A percentile compares a stretch with the other conserved stretches of the same genome.
These are phyloP conservation scores for Rhagoletis pomonella DNA, from an alignment of 1,140 invertebrate species.

Conservation along the genomic window DNA sequence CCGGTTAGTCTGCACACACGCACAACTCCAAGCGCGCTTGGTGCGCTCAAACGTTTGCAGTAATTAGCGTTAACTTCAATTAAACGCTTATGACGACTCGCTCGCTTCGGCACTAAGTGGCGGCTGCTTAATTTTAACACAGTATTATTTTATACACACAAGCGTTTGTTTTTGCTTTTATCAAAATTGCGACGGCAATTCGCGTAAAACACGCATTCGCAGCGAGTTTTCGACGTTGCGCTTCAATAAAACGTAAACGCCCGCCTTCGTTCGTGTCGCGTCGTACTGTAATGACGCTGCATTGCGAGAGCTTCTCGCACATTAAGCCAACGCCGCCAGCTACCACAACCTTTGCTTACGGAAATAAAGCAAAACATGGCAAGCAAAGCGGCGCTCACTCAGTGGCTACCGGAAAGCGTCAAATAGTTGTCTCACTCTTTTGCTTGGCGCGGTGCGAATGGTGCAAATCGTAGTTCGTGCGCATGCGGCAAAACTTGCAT, in stretches of 20 bases:
- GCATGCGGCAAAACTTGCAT: not conserved
- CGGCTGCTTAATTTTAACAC: not conserved
- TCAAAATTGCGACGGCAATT: slow-evolving; percentile 3
- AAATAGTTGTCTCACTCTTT: not conserved
- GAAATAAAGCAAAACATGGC: not conserved
- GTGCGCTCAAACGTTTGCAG: not conserved
- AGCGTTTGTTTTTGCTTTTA: not conserved
- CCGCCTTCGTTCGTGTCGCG: slow-evolving; percentile 59
- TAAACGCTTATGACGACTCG: not conserved
- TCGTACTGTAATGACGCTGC: slow-evolving; percentile 48
- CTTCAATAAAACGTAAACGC: slow-evolving; percentile 63
- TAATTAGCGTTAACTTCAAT: not conserved
- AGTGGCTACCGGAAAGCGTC: not conserved
- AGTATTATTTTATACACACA: not conserved
- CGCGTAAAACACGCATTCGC: slow-evolving; percentile 9
- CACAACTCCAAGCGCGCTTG: not conserved
- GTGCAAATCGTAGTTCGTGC: not conserved
- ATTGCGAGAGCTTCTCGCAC: slow-evolving; percentile 57
- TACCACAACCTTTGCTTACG: not conserved
- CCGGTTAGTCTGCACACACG: not conserved
- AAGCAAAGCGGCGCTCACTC: not conserved
- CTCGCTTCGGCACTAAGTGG: not conserved
- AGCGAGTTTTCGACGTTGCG: slow-evolving; percentile 57
- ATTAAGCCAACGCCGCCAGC: not conserved
- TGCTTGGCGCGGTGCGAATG: not conserved